phyloP scores from a whole-genome alignment of 2,113 vertebrate genomes.

The Oryzias curvinotus region DNA sequence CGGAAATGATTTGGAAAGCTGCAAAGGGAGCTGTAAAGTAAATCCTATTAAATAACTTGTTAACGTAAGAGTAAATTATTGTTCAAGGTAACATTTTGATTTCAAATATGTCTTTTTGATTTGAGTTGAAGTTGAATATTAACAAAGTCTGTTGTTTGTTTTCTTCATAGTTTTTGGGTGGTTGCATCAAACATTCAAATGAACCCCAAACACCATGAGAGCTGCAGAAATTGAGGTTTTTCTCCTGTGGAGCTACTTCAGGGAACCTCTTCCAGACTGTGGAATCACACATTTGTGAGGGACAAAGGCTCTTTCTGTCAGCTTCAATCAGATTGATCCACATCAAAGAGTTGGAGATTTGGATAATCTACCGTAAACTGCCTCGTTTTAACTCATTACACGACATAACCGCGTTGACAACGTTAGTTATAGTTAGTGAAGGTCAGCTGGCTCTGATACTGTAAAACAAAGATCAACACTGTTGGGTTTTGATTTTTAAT shows the following conservation, averaged over 20 bases:
- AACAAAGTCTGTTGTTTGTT: neutral
- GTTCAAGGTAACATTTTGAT: too few relatives aligned
- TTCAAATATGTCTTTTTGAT: too few relatives aligned
- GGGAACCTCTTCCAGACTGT: neutral
- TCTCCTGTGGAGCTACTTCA: too few relatives aligned
- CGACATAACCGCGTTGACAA: too few relatives aligned
- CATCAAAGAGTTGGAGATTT: neutral
- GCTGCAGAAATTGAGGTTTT: neutral
- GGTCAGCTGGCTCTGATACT: neutral
- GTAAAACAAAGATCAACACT: neutral
- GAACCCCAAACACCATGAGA: conserved; percentile 6
- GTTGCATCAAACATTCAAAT: neutral
- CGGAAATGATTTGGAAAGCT: too few relatives aligned
- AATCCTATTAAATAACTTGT: too few relatives aligned
- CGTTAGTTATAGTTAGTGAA: neutral
- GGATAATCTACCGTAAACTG: neutral
- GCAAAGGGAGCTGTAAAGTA: too few relatives aligned
- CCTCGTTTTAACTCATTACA: too few relatives aligned
- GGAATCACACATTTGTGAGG: neutral
- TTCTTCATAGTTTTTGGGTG: neutral
- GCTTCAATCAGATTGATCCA: neutral
- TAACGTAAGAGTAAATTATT: too few relatives aligned
- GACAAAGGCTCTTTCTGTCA: neutral
- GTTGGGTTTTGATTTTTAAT: neutral
- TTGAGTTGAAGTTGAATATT: too few relatives aligned